A percentile compares a stretch with the other conserved stretches of the same genome.
These are phyloP conservation scores for Enteromius treurensis DNA, from an alignment of 2,797 vertebrate species.

Conservation along the genomic window DNA sequence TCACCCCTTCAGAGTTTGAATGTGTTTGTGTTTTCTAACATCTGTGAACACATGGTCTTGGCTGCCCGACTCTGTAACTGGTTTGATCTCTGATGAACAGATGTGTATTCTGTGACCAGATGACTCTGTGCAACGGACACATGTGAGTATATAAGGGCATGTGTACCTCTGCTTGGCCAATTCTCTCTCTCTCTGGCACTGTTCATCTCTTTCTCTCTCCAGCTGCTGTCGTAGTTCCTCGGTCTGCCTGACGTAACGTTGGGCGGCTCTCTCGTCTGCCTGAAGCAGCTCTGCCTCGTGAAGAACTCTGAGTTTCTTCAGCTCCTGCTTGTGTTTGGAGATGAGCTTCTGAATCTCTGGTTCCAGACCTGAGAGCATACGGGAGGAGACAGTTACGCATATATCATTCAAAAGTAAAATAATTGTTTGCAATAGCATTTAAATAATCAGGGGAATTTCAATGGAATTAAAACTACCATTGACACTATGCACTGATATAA, in stretches of 20 bases:
- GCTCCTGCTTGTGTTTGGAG: conserved; percentile 90
- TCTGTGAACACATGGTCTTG: not conserved
- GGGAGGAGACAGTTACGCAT: not conserved
- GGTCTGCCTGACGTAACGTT: conserved; percentile 79
- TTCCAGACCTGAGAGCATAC: conserved; percentile 84
- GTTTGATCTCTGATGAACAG: not conserved
- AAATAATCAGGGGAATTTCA: not conserved
- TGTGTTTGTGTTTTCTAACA: conserved; percentile 17
- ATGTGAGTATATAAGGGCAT: not conserved
- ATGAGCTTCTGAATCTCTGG: conserved; percentile 96
- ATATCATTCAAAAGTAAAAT: not conserved
- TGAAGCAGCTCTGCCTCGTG: conserved; percentile 90
- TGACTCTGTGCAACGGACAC: not conserved
- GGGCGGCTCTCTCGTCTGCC: conserved; percentile 83
- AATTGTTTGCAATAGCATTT: not conserved
- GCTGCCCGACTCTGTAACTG: not conserved
- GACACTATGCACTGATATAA: not conserved
- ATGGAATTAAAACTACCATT: not conserved
- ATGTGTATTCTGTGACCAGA: conserved; percentile 5
- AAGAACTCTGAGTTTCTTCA: conserved; percentile 84
- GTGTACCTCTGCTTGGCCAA: conserved; percentile 82
- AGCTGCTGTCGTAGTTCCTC: conserved; percentile 86
- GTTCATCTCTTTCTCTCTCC: conserved; percentile 84
- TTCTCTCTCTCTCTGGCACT: conserved; percentile 85
- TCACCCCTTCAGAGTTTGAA: not conserved